phyloP scores from a whole-genome alignment of 2,797 vertebrate species.

The Tinamus major region DNA sequence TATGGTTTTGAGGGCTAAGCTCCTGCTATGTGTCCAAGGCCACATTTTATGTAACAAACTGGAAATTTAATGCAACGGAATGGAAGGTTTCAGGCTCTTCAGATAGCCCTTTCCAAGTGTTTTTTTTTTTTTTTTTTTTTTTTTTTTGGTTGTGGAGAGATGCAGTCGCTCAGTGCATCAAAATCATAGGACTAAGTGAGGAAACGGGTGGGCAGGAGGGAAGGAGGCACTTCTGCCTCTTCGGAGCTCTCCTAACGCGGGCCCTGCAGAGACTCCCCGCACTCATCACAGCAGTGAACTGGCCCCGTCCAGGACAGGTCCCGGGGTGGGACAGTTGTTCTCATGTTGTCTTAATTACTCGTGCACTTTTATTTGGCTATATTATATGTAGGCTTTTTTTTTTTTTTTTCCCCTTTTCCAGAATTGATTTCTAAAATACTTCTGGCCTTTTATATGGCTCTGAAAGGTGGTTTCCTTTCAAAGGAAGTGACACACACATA shows the following conservation, averaged over 20 bases:
- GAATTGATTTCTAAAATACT: background rate
- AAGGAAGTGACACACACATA: background rate
- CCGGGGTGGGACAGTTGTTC: rapidly evolving
- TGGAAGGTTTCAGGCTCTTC: background rate
- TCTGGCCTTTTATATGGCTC: background rate
- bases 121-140: background rate
- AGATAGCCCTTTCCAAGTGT: background rate
- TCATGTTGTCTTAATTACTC: background rate
- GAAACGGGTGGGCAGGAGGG: too few relatives aligned
- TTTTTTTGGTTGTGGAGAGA: background rate
- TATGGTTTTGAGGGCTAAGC: background rate
- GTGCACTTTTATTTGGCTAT: background rate
- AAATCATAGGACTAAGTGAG: too few relatives aligned
- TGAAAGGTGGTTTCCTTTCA: background rate
- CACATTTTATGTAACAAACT: background rate
- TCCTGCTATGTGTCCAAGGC: rapidly evolving
- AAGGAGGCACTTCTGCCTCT: too few relatives aligned
- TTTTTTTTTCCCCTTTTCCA: background rate
- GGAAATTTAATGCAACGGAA: background rate
- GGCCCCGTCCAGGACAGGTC: background rate
- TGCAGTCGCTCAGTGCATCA: rapidly evolving
- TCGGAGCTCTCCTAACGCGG: background rate
- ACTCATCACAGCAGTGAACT: background rate
- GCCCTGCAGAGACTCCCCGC: background rate
- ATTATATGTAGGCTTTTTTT: too few relatives aligned